phyloP scores from a whole-genome alignment of 2,113 vertebrate genomes.

The Pomatorhinus ruficollis region DNA sequence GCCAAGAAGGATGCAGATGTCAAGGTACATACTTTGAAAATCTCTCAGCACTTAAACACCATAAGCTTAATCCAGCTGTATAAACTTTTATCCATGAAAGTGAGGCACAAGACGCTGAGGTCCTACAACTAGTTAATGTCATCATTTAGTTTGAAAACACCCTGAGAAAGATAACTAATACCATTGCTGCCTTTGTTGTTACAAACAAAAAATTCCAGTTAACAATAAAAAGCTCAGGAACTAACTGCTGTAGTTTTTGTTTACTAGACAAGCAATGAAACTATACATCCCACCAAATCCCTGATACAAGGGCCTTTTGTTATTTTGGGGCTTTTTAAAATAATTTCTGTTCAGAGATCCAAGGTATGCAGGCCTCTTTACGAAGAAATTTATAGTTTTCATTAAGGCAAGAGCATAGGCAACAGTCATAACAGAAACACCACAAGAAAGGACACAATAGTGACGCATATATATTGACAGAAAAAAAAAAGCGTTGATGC shows the following conservation, averaged over 20 bases:
- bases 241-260: neutral
- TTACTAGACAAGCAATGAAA: neutral
- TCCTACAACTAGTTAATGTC: neutral
- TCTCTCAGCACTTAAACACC: neutral
- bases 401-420: neutral
- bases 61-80: neutral
- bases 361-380: neutral
- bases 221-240: neutral
- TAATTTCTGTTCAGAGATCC: neutral
- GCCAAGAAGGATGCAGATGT: neutral
- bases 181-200: neutral
- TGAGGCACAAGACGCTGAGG: neutral
- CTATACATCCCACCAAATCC: neutral
- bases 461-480: neutral
- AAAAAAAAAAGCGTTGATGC: neutral
- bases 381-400: neutral
- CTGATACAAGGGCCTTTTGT: neutral
- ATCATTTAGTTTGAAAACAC: neutral
- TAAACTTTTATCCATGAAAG: neutral
- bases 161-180: neutral
- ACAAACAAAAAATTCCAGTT: neutral
- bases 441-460: neutral
- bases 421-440: neutral
- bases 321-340: rapidly evolving
- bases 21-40: neutral